Conservation (phyloP, 2,888 invertebrate genomes). For the Keiferia lycopersicella region DNA sequence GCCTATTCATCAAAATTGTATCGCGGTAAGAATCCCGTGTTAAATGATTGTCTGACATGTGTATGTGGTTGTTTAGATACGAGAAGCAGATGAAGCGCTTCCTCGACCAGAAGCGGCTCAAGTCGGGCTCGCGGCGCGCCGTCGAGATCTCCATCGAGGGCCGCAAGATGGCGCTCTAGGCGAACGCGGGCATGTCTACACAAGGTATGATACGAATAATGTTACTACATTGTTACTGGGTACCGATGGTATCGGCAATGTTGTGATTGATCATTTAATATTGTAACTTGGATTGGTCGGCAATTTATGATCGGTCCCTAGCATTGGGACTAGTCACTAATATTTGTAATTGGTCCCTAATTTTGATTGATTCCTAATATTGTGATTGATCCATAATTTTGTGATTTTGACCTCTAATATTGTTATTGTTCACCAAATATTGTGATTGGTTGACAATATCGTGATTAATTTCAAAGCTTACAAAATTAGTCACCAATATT, state of each 20-base stretch:
- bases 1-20: no score
- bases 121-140: conserved; percentile 90
- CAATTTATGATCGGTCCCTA: no score
- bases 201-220: no score
- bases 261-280: no score
- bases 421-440: neutral
- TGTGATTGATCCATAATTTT: neutral
- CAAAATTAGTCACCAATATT: neutral
- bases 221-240: no score
- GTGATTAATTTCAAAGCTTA: neutral
- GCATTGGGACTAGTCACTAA: no score
- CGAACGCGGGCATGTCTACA: no score
- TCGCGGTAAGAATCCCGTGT: no score
- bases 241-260: no score
- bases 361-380: neutral
- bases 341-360: neutral
- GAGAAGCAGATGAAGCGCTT: conserved; percentile 86
- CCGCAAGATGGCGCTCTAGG: conserved; percentile 94
- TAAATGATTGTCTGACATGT: no score
- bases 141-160: conserved; percentile 98
- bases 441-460: neutral
- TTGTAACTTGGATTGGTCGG: no score
- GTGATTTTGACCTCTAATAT: neutral
- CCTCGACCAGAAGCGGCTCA: conserved; percentile 90
- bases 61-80: conserved; percentile 86